Evolutionary conservation across 2,113 vertebrate genomes (phyloP).

Genomic region (Boulengeromyrus knoepffleri): DNA sequence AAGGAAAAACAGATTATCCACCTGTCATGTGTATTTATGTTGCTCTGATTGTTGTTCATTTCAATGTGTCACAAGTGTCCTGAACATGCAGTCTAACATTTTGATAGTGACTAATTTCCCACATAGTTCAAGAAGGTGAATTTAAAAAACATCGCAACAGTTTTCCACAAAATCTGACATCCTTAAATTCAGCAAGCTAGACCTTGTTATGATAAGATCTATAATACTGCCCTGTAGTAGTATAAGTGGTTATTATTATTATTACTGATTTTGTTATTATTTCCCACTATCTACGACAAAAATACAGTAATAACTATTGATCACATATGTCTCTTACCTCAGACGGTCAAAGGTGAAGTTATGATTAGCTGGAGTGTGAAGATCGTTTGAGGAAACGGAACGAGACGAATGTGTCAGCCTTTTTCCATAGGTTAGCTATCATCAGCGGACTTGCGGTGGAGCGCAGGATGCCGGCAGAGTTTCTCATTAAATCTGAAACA

Average conservation of each 20-base stretch:
- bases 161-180: background rate
- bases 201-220: background rate
- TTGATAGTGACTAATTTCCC: background rate
- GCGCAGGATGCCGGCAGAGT: background rate
- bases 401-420: background rate
- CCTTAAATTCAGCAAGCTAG: background rate
- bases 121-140: background rate
- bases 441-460: background rate
- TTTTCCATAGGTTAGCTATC: background rate
- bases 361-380: background rate
- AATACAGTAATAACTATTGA: background rate
- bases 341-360: background rate
- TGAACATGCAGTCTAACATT: background rate
- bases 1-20: background rate
- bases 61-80: background rate
- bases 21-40: background rate
- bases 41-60: background rate
- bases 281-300: background rate
- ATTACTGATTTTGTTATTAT: background rate
- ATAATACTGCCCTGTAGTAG: background rate
- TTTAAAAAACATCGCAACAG: background rate
- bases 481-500: background rate
- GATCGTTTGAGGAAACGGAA: background rate
- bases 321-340: slow-evolving; percentile 9
- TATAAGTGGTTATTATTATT: background rate